These are phyloP conservation scores for Acanthurus lineatus DNA, from an alignment of 2,797 vertebrate genomes.

Conservation along the genomic window DNA sequence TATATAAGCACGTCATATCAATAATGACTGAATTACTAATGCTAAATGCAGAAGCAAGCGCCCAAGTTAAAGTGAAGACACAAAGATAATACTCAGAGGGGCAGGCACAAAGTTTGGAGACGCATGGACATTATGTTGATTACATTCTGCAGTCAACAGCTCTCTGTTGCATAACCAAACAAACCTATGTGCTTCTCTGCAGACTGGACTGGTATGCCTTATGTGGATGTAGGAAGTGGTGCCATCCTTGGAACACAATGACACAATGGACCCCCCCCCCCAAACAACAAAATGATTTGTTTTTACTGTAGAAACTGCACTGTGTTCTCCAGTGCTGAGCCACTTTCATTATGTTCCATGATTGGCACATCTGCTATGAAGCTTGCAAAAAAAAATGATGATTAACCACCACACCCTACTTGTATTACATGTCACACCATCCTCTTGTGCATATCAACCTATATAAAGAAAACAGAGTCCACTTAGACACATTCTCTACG, in stretches of 20 bases:
- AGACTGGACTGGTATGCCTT: not conserved
- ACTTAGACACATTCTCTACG: not conserved
- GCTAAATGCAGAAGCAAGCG: not conserved
- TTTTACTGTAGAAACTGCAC: not conserved
- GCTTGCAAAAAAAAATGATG: not conserved
- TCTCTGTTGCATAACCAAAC: not conserved
- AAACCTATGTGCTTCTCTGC: not conserved
- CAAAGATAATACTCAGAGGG: too few species aligned
- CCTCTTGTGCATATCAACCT: not conserved
- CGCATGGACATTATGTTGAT: not conserved
- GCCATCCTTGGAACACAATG: not conserved
- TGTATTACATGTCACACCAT: not conserved
- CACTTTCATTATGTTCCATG: slow-evolving; percentile 1
- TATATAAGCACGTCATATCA: not conserved
- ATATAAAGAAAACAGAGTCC: slow-evolving; percentile 6
- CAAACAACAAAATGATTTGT: not conserved
- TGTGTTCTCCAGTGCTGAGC: not conserved
- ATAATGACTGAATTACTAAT: not conserved
- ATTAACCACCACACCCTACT: not conserved
- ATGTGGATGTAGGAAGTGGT: not conserved
- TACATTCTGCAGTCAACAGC: slow-evolving; percentile 9
- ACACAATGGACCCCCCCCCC: not conserved
- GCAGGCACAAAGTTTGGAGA: slow-evolving; percentile 1
- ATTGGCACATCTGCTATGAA: slow-evolving; percentile 11
- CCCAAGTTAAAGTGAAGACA: too few species aligned